Conservation (phyloP, 2,888 invertebrate species). For the Drosophila dives region DNA sequence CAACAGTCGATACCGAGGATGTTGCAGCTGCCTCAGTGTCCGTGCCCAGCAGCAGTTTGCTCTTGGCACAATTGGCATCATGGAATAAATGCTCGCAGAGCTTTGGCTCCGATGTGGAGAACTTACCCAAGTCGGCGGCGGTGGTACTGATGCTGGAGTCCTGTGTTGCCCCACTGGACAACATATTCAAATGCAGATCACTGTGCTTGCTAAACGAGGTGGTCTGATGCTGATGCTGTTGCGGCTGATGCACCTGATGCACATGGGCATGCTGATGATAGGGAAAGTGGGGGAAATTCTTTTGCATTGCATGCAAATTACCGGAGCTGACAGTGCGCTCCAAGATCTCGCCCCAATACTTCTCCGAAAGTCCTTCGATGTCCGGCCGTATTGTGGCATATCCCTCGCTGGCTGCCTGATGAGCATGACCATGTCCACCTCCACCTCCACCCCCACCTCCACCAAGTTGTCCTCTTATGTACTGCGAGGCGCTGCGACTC, state of each 20-base stretch:
- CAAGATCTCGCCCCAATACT: constrained; percentile 91
- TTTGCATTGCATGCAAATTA: constrained; percentile 90
- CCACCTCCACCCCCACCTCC: constrained; percentile 19
- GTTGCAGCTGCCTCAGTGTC: constrained; percentile 28
- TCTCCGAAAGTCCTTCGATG: constrained; percentile 89
- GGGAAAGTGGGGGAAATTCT: constrained; percentile 80
- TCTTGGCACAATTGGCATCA: constrained; percentile 84
- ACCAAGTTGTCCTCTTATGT: constrained; percentile 72
- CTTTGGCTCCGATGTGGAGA: constrained; percentile 84
- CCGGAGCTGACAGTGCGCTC: constrained; percentile 91
- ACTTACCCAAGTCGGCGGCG: constrained; percentile 78
- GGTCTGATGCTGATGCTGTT: constrained; percentile 76
- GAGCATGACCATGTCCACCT: constrained; percentile 21
- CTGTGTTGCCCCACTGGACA: constrained; percentile 39
- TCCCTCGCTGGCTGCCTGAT: constrained; percentile 49
- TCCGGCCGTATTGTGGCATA: constrained; percentile 85
- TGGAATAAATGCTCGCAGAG: constrained; percentile 84
- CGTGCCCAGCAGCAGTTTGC: constrained; percentile 56
- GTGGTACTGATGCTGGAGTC: constrained; percentile 50
- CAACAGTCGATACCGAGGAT: constrained; percentile 26
- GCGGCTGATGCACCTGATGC: constrained; percentile 60
- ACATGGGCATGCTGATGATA: constrained; percentile 66
- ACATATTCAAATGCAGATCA: constrained; percentile 82
- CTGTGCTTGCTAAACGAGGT: constrained; percentile 84
- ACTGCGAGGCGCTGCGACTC: constrained; percentile 79